These are phyloP conservation scores for Synergus itoensis DNA, from an alignment of 2,888 invertebrate species.

Conservation along the genomic window DNA sequence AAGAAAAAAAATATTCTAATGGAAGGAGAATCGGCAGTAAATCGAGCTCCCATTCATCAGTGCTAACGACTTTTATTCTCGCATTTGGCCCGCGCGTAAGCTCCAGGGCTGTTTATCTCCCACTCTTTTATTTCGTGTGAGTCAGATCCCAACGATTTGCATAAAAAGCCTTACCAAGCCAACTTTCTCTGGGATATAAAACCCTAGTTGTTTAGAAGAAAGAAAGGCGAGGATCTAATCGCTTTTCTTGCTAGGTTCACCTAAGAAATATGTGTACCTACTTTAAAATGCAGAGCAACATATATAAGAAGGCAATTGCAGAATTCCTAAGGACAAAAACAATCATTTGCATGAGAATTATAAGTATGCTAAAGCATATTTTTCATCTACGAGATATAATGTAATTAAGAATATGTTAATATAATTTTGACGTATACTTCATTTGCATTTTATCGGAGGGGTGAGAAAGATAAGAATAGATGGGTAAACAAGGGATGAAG, in stretches of 20 bases:
- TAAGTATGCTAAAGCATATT: no score
- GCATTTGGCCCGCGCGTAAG: slow-evolving; percentile 75
- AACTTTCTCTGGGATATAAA: slow-evolving; percentile 47
- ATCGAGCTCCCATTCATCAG: slow-evolving; percentile 62
- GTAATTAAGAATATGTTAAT: no score
- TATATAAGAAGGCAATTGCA: neutral
- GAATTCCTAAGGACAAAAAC: neutral
- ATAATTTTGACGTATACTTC: no score
- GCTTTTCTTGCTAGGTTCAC: slow-evolving; percentile 26
- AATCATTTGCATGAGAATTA: neutral
- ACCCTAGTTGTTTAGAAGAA: slow-evolving; percentile 47
- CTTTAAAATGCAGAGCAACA: neutral
- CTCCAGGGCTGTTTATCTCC: slow-evolving; percentile 58
- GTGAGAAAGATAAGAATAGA: no score
- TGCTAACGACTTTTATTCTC: slow-evolving; percentile 63
- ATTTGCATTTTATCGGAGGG: no score
- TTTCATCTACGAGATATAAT: no score
- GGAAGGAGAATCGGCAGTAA: slow-evolving; percentile 55
- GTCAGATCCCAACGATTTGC: slow-evolving; percentile 55
- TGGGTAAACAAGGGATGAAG: no score
- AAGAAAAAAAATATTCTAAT: slow-evolving; percentile 48
- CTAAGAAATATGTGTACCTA: slow-evolving; percentile 10
- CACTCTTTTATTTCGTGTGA: slow-evolving; percentile 56
- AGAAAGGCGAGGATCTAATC: slow-evolving; percentile 55
- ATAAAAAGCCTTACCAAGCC: slow-evolving; percentile 55